phyloP scores from a whole-genome alignment of 2,888 invertebrate genomes.

The Synergus itoensis region DNA sequence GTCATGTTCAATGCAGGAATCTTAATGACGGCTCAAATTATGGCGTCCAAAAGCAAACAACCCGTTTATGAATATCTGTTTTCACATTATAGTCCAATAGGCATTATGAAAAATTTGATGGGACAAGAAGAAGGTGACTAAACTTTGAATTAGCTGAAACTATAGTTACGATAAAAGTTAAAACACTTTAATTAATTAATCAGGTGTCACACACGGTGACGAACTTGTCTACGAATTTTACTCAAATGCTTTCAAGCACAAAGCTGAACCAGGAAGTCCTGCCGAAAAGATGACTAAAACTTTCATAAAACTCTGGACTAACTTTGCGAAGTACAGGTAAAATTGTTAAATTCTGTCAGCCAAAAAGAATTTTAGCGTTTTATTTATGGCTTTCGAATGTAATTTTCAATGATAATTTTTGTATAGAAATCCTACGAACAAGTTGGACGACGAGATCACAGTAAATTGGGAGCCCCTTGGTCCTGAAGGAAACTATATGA shows the following conservation, averaged over 20 bases:
- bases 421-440: conserved; percentile 76
- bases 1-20: conserved; percentile 57
- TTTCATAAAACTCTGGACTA: conserved; percentile 78
- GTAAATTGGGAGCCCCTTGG: conserved; percentile 76
- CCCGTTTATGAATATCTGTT: conserved; percentile 70
- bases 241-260: conserved; percentile 69
- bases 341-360: conserved; percentile 45
- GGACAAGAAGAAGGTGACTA: conserved; percentile 62
- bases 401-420: conserved; percentile 44
- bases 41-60: conserved; percentile 59
- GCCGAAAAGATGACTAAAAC: conserved; percentile 72
- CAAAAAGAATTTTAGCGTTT: background rate
- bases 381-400: background rate
- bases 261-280: conserved; percentile 70
- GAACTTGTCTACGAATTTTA: conserved; percentile 79
- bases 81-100: conserved; percentile 62
- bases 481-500: conserved; percentile 72
- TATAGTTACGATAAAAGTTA: too few species aligned
- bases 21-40: conserved; percentile 60
- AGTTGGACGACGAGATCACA: conserved; percentile 70
- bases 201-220: conserved; percentile 79
- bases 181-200: conserved; percentile 20
- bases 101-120: conserved; percentile 65
- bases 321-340: conserved; percentile 79
- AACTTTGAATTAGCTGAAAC: background rate